phyloP scores from a whole-genome alignment of 2,888 invertebrate genomes.

The Xylota segnis region DNA sequence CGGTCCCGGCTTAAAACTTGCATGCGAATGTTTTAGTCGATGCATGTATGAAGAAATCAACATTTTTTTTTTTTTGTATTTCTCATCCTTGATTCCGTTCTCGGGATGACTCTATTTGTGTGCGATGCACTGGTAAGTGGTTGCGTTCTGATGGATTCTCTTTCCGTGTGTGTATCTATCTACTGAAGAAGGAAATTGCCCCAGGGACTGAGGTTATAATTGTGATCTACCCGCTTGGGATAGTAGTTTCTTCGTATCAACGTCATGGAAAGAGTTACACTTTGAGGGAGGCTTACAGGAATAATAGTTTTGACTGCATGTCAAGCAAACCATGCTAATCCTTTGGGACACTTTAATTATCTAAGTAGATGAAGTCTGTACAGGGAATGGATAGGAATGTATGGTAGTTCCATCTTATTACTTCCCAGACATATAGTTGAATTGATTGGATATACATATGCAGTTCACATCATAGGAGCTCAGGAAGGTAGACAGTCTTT shows the following conservation, averaged over 20 bases:
- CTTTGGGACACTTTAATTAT: conserved; percentile 43
- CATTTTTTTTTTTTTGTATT: background rate
- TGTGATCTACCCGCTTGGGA: conserved; percentile 42
- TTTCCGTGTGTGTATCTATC: conserved; percentile 26
- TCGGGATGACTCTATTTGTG: conserved; percentile 64
- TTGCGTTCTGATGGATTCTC: background rate
- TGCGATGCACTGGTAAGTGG: conserved; percentile 11
- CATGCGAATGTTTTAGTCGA: conserved; percentile 35
- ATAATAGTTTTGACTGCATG: background rate
- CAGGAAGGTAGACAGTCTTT: too few relatives aligned
- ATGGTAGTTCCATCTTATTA: too few relatives aligned
- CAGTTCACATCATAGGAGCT: too few relatives aligned
- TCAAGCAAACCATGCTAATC: background rate
- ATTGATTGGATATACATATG: too few relatives aligned
- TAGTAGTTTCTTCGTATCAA: conserved; percentile 22
- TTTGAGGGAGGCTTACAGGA: background rate
- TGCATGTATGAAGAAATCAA: conserved; percentile 38
- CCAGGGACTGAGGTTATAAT: conserved; percentile 54
- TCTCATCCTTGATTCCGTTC: conserved; percentile 2
- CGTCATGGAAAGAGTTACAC: conserved; percentile 5
- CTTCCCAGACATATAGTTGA: too few relatives aligned
- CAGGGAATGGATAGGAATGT: background rate
- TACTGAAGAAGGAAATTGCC: conserved; percentile 45
- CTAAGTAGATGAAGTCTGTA: conserved; percentile 2
- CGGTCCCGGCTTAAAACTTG: conserved; percentile 71